phyloP scores from a whole-genome alignment of 1,140 invertebrate species.

The Scaptomyza montana region DNA sequence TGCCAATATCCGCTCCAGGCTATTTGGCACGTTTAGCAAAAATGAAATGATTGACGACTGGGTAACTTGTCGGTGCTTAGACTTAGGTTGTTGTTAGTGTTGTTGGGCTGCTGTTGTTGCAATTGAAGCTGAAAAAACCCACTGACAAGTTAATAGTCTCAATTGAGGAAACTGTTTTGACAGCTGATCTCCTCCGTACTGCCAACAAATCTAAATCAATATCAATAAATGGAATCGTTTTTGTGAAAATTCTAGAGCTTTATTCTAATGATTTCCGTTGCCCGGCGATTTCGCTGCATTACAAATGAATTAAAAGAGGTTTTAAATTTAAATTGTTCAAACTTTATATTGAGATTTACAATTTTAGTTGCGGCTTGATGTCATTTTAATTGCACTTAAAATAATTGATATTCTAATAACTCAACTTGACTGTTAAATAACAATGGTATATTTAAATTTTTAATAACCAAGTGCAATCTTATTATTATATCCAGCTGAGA shows the following conservation, averaged over 20 bases:
- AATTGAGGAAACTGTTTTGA: conserved; percentile 42
- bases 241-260: conserved; percentile 48
- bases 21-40: conserved; percentile 72
- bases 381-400: background rate
- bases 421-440: background rate
- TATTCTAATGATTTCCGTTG: conserved; percentile 61
- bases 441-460: background rate
- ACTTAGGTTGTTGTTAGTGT: background rate
- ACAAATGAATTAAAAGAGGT: conserved; percentile 33
- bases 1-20: conserved; percentile 66
- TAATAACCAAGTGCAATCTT: background rate
- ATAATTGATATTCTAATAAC: background rate
- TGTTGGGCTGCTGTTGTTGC: conserved; percentile 31
- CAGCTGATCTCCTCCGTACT: conserved; percentile 25
- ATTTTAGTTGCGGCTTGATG: background rate
- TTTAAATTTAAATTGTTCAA: too few relatives aligned
- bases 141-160: conserved; percentile 73
- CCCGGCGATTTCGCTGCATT: conserved; percentile 12
- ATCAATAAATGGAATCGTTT: conserved; percentile 2
- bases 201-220: conserved; percentile 14
- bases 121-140: conserved; percentile 56
- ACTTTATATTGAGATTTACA: background rate
- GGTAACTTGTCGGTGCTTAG: conserved; percentile 15
- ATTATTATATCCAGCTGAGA: background rate
- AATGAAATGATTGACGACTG: conserved; percentile 73